Conservation (phyloP, 2,113 vertebrate genomes). For the Tricholaema leucomelas region DNA sequence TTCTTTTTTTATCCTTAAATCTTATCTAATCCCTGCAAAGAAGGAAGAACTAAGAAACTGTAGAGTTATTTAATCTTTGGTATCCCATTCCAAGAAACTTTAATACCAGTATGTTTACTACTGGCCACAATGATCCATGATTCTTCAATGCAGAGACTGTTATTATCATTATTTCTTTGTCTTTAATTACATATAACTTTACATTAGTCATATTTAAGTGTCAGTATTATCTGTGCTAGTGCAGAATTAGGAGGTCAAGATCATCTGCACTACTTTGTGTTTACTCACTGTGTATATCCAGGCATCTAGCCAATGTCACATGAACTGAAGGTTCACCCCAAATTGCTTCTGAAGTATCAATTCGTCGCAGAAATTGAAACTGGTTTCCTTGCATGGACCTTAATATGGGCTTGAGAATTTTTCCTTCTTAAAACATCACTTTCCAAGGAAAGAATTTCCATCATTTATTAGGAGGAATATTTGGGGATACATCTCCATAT, state of each 20-base stretch:
- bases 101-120: background rate
- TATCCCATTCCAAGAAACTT: background rate
- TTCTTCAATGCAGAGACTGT: background rate
- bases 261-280: background rate
- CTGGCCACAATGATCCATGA: background rate
- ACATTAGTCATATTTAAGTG: background rate
- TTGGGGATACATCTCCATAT: background rate
- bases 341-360: background rate
- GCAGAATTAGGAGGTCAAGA: background rate
- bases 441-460: background rate
- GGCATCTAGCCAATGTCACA: background rate
- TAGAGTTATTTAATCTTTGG: background rate
- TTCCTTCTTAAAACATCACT: background rate
- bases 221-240: background rate
- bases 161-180: background rate
- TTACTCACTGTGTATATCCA: background rate
- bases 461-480: background rate
- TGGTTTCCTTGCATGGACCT: background rate
- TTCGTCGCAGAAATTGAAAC: constrained; percentile 3
- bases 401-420: background rate
- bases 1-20: background rate
- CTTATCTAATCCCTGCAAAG: background rate
- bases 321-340: background rate
- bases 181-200: background rate
- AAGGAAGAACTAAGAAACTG: background rate